Conservation (phyloP, 2,888 invertebrate species). For the Clitarchus hookeri region DNA sequence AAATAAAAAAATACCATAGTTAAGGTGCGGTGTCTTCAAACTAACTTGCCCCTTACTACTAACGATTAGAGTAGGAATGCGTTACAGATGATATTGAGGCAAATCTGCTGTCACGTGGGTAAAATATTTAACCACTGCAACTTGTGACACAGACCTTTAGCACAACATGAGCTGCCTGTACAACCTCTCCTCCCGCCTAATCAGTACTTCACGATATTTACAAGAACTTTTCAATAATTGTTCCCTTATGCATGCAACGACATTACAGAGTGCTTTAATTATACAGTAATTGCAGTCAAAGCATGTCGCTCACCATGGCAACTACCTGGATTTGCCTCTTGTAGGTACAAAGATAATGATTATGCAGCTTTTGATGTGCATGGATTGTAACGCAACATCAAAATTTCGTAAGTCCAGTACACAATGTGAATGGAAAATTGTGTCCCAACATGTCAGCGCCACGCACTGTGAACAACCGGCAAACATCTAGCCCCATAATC, state of each 20-base stretch:
- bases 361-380: neutral
- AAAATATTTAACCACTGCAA: neutral
- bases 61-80: neutral
- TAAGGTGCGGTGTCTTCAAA: neutral
- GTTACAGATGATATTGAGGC: constrained; percentile 8
- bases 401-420: neutral
- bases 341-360: neutral
- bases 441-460: neutral
- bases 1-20: too few relatives aligned
- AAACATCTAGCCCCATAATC: neutral
- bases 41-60: neutral
- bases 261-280: constrained; percentile 14
- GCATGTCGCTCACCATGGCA: neutral
- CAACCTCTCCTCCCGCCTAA: neutral
- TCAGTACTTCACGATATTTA: constrained; percentile 7
- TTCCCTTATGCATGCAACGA: neutral
- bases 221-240: neutral
- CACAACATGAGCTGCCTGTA: neutral
- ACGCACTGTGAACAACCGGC: neutral
- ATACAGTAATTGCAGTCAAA: neutral
- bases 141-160: neutral
- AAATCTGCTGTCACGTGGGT: neutral
- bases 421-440: neutral
- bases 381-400: neutral
- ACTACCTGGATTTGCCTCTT: neutral